Base-by-base conservation (phyloP, 2,888 invertebrate genomes). In the Orgyia antiqua region DNA sequence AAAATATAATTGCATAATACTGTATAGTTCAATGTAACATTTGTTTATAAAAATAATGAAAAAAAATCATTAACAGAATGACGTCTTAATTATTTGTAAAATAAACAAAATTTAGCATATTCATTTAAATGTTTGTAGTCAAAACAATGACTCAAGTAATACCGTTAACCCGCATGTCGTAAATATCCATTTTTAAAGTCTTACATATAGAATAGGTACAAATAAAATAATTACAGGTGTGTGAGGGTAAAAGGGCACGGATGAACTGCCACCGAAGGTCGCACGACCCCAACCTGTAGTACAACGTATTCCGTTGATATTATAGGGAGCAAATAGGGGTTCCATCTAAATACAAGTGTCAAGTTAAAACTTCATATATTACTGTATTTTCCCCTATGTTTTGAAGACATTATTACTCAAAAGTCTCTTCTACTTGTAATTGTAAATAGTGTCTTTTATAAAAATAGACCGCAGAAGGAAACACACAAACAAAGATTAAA, bases 221-320 rank as follows among this genome's bases (percentile, higher is more conserved):
- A 41, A 58, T 55, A 44, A 46, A 43, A 51, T 63, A 59, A 62
- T 70, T 70, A 77, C 80, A 82, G 79, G 80, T 82, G 79, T 56
- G 45, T 38, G 44, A 39, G 47, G 40, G 47, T 46, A 51, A 64
- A 72, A 68, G 68, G 69, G 66, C 58, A 55, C 33, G 51, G 42
- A 36, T 45, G 45, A 51, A 34, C 45, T 34, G 44, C 42, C 33
- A 5, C 44, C 29, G 64, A 76, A 75, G 76, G 74, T 68, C 68
- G 57, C 36, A 18, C 38, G 44, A 52, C 54, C 63, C 60, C 50
- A 49, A 52, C 47, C 45, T 55, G 51, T 42, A 34, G 32, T 26
- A 51, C 51, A 46, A 53, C n/a, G 45, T 48, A 48, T 41, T 36
- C 37, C 38, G 34, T 47, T 42, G 33, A 43, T 40, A 44, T 49